Percentiles rank a stretch among this genome's conserved stretches.
Conservation (phyloP, 1,140 invertebrate genomes). For the Drosophila biarmipes region DNA sequence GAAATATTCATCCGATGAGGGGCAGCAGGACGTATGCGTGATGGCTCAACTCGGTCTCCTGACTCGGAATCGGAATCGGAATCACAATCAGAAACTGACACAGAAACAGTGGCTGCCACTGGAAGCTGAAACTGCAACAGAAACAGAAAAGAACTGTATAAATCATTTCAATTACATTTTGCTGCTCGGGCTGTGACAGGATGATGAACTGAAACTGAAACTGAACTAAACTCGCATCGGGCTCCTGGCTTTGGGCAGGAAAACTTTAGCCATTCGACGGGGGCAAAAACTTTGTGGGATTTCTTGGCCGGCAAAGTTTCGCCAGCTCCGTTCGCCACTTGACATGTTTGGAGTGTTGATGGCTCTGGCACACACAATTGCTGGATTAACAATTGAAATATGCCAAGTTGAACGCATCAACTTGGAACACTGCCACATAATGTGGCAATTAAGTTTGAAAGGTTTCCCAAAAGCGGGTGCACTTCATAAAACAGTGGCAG, state of each 20-base stretch:
- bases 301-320: constrained; percentile 58
- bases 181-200: constrained; percentile 71
- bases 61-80: not conserved
- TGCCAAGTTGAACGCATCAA: constrained; percentile 51
- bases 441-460: constrained; percentile 50
- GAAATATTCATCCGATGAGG: constrained; percentile 33
- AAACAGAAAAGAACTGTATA: constrained; percentile 70
- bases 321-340: constrained; percentile 40
- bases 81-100: constrained; percentile 5
- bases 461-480: constrained; percentile 13
- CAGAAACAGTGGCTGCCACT: not conserved
- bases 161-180: constrained; percentile 82
- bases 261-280: constrained; percentile 24
- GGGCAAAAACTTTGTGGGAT: constrained; percentile 56
- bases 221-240: constrained; percentile 37
- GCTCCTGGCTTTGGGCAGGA: constrained; percentile 33
- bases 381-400: constrained; percentile 55
- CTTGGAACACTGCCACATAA: constrained; percentile 50
- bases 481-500: constrained; percentile 6
- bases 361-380: constrained; percentile 37
- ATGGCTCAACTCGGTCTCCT: constrained; percentile 23
- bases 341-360: constrained; percentile 61
- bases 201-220: constrained; percentile 50
- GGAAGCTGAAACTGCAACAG: not conserved
- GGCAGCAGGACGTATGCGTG: constrained; percentile 37